Conservation (phyloP, 1,140 invertebrate genomes). For the Ganaspis sp. region DNA sequence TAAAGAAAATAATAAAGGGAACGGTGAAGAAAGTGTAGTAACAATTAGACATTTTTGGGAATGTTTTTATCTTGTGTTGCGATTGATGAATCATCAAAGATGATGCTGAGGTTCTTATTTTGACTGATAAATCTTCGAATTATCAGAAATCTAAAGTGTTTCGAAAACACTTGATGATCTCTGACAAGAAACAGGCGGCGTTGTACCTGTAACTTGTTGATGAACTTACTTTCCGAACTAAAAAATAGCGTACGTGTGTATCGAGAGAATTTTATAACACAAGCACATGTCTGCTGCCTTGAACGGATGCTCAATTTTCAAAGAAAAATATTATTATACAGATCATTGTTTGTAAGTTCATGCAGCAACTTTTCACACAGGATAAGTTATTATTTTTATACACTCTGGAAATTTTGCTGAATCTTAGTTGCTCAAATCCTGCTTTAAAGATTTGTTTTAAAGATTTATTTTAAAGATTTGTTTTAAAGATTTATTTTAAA, state of each 20-base stretch:
- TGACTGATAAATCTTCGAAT: background rate
- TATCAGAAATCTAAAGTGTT: background rate
- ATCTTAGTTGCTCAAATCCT: too few relatives aligned
- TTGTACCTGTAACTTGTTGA: background rate
- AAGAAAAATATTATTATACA: too few relatives aligned
- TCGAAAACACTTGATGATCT: background rate
- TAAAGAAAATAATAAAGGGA: background rate
- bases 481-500: too few relatives aligned
- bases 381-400: too few relatives aligned
- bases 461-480: too few relatives aligned
- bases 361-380: too few relatives aligned
- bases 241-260: background rate
- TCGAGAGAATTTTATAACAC: background rate
- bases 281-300: too few relatives aligned
- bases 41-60: background rate
- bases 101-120: background rate
- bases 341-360: too few relatives aligned
- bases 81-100: background rate
- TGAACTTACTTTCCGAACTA: slow-evolving; percentile 1
- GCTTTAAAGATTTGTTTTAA: too few relatives aligned
- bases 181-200: background rate
- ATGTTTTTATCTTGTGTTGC: background rate
- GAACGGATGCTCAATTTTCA: too few relatives aligned
- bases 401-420: too few relatives aligned
- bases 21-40: background rate